These are phyloP conservation scores for Erpetoichthys calabaricus DNA, from an alignment of 2,797 vertebrate genomes.

Conservation along the genomic window DNA sequence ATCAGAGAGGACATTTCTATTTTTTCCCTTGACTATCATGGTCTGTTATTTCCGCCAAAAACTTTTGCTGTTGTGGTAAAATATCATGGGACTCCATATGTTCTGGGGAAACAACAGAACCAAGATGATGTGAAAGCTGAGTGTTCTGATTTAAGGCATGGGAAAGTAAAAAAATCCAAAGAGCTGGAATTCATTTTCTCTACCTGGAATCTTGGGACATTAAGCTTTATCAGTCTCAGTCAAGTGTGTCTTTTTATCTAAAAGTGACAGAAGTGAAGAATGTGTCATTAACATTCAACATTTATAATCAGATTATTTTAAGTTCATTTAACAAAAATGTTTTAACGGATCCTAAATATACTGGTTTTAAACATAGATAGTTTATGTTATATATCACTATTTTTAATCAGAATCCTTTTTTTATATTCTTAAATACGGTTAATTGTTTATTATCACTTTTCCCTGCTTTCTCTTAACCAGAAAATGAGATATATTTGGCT, in stretches of 20 bases:
- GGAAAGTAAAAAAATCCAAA: constrained; percentile 38
- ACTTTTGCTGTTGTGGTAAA: constrained; percentile 44
- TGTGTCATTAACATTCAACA: constrained; percentile 59
- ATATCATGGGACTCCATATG: constrained; percentile 52
- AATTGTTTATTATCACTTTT: too few relatives aligned
- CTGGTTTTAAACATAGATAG: too few relatives aligned
- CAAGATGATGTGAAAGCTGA: constrained; percentile 45
- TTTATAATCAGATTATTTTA: constrained; percentile 58
- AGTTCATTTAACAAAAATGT: too few relatives aligned
- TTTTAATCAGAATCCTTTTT: too few relatives aligned
- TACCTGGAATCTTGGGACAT: constrained; percentile 53
- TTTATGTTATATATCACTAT: too few relatives aligned
- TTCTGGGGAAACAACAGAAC: constrained; percentile 52
- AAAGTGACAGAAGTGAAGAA: constrained; percentile 54
- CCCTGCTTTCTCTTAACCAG: constrained; percentile 51
- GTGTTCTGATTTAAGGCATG: constrained; percentile 40
- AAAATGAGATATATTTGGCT: constrained; percentile 54
- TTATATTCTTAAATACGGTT: too few relatives aligned
- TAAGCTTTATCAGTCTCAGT: constrained; percentile 50
- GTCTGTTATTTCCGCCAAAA: constrained; percentile 47
- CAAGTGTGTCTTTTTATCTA: constrained; percentile 61
- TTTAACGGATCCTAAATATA: too few relatives aligned
- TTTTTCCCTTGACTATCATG: constrained; percentile 52
- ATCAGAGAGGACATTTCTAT: constrained; percentile 46
- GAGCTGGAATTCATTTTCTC: constrained; percentile 47